phyloP scores from a whole-genome alignment of 2,888 invertebrate genomes.

The Endomychus coccineus region DNA sequence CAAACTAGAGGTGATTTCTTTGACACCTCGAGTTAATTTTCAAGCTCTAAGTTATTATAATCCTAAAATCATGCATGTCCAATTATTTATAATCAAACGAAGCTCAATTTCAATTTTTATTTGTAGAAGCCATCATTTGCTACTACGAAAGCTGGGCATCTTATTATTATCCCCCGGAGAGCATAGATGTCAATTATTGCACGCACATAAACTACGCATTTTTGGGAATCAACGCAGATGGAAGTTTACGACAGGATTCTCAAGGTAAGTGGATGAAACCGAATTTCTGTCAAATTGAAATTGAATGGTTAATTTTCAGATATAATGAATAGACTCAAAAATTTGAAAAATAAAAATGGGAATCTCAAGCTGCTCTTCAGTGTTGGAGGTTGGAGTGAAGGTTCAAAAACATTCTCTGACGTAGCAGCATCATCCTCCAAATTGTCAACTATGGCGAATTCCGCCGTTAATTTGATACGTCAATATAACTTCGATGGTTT shows the following conservation, averaged over 20 bases:
- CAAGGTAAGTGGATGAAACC: too few species aligned
- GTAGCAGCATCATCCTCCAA: slow-evolving; percentile 61
- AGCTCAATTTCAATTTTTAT: too few species aligned
- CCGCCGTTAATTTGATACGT: slow-evolving; percentile 58
- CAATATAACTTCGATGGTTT: slow-evolving; percentile 77
- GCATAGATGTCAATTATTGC: slow-evolving; percentile 73
- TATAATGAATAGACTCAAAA: slow-evolving; percentile 66
- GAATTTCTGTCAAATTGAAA: too few species aligned
- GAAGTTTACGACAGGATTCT: slow-evolving; percentile 66
- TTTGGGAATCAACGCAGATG: slow-evolving; percentile 76
- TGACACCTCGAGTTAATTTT: too few species aligned
- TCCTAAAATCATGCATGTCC: too few species aligned
- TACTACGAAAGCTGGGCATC: slow-evolving; percentile 79
- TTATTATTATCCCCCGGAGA: slow-evolving; percentile 73
- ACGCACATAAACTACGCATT: slow-evolving; percentile 86
- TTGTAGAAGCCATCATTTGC: slow-evolving; percentile 43
- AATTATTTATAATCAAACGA: too few species aligned
- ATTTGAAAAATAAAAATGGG: slow-evolving; percentile 61
- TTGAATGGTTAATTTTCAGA: too few species aligned
- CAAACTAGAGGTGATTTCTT: too few species aligned
- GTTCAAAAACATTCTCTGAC: slow-evolving; percentile 77
- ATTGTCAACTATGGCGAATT: slow-evolving; percentile 8
- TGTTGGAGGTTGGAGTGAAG: slow-evolving; percentile 87
- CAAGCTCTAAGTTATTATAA: too few species aligned
- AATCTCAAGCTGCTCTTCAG: slow-evolving; percentile 70